Evolutionary conservation across 1,140 invertebrate species (phyloP).

Genomic region (Philotrypesis tridentata): DNA sequence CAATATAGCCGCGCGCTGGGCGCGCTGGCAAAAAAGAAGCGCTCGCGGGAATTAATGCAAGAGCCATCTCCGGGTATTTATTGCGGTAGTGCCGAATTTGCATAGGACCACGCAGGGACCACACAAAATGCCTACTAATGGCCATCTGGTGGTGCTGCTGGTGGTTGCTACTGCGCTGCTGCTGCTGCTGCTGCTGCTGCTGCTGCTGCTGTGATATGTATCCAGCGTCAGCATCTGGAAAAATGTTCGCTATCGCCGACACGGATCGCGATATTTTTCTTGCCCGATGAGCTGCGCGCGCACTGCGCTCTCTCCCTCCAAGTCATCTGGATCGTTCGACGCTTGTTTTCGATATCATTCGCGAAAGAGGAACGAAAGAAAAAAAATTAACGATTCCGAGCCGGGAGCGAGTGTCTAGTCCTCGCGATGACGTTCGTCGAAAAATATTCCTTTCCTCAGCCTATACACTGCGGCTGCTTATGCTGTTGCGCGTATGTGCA

Average conservation of each 20-base stretch:
- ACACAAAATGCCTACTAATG: slow-evolving; percentile 74
- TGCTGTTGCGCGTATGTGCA: no score
- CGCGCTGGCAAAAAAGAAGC: neutral
- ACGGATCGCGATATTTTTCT: slow-evolving; percentile 45
- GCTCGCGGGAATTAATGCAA: slow-evolving; percentile 62
- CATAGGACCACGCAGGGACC: slow-evolving; percentile 67
- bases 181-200: no score
- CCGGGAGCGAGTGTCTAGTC: no score
- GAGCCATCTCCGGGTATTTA: slow-evolving; percentile 65
- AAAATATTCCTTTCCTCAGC: no score
- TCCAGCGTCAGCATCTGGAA: neutral
- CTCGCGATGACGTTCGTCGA: no score
- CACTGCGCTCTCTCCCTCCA: no score
- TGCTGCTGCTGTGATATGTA: slow-evolving; percentile 19
- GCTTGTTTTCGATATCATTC: neutral
- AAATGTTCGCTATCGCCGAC: neutral
- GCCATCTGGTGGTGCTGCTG: slow-evolving; percentile 55
- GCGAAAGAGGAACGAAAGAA: neutral
- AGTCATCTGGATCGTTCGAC: neutral
- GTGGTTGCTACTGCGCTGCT: no score
- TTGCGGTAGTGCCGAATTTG: slow-evolving; percentile 70
- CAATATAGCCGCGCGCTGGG: slow-evolving; percentile 5
- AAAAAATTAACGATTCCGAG: neutral
- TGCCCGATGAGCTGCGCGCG: slow-evolving; percentile 9
- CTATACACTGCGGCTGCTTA: no score